These are phyloP conservation scores for Hymenochirus boettgeri DNA, from an alignment of 2,113 vertebrate genomes.

Conservation along the genomic window DNA sequence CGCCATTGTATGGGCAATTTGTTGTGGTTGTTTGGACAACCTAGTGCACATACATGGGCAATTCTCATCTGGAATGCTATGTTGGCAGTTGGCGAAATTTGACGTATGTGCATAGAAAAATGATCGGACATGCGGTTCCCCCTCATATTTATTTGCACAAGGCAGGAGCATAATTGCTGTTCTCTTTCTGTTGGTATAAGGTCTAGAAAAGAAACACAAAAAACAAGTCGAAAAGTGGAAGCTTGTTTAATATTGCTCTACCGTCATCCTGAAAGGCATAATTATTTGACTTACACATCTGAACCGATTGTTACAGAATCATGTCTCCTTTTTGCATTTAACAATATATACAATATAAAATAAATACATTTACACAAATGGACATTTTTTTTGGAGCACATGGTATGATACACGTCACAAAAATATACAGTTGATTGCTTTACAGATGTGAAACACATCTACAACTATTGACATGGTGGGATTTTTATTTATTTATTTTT, in stretches of 20 bases:
- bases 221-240: conserved; percentile 94
- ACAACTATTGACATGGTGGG: conserved; percentile 90
- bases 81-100: too few species aligned
- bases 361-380: conserved; percentile 99
- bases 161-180: too few species aligned
- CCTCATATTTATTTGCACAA: too few species aligned
- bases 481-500: conserved; percentile 56
- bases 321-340: conserved; percentile 99
- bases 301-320: conserved; percentile 99
- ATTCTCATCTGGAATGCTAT: too few species aligned
- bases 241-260: conserved; percentile 99
- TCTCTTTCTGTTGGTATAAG: too few species aligned
- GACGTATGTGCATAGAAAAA: too few species aligned
- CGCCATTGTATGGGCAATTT: too few species aligned
- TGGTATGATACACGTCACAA: conserved; percentile 99
- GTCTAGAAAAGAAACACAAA: too few species aligned
- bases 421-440: conserved; percentile 99
- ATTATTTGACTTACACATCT: conserved; percentile 99
- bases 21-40: too few species aligned
- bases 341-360: conserved; percentile 99
- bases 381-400: conserved; percentile 98
- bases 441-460: conserved; percentile 98
- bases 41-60: too few species aligned
- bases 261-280: conserved; percentile 99
- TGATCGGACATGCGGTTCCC: too few species aligned